Conservation (phyloP, 37 sponge, comb jelly and placozoan genomes). For the Tethya wilhelma region DNA sequence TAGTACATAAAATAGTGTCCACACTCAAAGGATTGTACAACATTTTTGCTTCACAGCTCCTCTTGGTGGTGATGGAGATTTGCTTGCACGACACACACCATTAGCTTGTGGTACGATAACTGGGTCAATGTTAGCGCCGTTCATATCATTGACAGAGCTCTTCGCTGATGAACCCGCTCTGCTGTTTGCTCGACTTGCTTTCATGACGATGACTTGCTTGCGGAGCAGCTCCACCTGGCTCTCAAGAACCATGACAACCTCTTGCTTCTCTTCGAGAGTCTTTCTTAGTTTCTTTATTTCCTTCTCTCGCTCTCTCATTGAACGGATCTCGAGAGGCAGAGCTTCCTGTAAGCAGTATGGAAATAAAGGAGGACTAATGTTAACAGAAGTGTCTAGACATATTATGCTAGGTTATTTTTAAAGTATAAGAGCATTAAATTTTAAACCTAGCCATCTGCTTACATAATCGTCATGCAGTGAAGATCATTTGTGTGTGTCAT, state of each 20-base stretch:
- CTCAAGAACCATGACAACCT: neutral
- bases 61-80: neutral
- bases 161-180: neutral
- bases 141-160: too few relatives aligned
- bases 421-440: neutral
- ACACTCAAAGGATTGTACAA: constrained; percentile 1
- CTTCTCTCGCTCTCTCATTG: constrained; percentile 22
- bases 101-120: too few relatives aligned
- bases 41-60: neutral
- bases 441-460: neutral
- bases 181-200: neutral
- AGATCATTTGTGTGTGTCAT: too few relatives aligned
- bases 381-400: neutral
- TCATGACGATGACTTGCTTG: constrained; percentile 30
- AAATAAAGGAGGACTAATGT: neutral
- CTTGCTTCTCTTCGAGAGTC: constrained; percentile 32
- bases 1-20: neutral
- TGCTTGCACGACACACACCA: too few relatives aligned
- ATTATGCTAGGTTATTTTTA: neutral
- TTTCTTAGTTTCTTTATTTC: constrained; percentile 12
- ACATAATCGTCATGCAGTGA: too few relatives aligned
- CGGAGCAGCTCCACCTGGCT: constrained; percentile 31
- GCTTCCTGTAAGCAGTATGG: constrained; percentile 14
- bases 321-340: constrained; percentile 37
- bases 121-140: too few relatives aligned